Evolutionary conservation across 2,888 invertebrate species (phyloP).

Genomic region (Tetramorium bicarinatum): DNA sequence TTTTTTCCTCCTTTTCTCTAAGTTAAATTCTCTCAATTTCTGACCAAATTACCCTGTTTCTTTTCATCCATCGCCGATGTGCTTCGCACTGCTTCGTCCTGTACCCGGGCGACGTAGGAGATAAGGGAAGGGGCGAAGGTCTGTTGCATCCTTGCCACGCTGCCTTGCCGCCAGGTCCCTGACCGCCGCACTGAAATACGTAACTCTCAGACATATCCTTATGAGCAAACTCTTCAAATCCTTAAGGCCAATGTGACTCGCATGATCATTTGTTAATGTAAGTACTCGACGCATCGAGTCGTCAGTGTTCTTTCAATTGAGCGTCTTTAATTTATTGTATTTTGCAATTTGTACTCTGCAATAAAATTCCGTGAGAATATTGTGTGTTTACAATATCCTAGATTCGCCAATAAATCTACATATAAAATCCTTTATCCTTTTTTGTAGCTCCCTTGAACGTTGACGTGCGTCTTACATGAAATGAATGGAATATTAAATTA

Average conservation of each 20-base stretch:
- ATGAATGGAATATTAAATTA: slow-evolving; percentile 24
- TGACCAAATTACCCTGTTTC: slow-evolving; percentile 91
- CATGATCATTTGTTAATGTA: neutral
- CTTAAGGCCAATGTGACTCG: slow-evolving; percentile 7
- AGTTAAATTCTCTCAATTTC: neutral
- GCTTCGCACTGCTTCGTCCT: slow-evolving; percentile 89
- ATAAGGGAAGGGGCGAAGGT: slow-evolving; percentile 83
- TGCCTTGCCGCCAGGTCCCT: slow-evolving; percentile 89
- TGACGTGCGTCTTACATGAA: neutral
- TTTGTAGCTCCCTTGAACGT: neutral
- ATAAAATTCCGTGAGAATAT: slow-evolving; percentile 1
- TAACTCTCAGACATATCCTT: slow-evolving; percentile 41
- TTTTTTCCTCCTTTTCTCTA: neutral
- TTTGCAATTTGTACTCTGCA: neutral
- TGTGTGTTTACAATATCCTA: neutral
- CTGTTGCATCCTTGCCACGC: slow-evolving; percentile 90
- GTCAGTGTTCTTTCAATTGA: neutral
- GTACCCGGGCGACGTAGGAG: slow-evolving; percentile 84
- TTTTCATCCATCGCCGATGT: slow-evolving; percentile 94
- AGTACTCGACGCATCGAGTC: neutral
- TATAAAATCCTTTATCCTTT: neutral
- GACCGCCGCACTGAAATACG: slow-evolving; percentile 88
- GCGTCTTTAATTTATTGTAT: neutral
- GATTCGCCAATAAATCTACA: neutral
- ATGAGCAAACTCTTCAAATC: neutral